These are phyloP conservation scores for Montipora sp. DNA, from an alignment of 64 coral and sea anemone species.

Conservation along the genomic window DNA sequence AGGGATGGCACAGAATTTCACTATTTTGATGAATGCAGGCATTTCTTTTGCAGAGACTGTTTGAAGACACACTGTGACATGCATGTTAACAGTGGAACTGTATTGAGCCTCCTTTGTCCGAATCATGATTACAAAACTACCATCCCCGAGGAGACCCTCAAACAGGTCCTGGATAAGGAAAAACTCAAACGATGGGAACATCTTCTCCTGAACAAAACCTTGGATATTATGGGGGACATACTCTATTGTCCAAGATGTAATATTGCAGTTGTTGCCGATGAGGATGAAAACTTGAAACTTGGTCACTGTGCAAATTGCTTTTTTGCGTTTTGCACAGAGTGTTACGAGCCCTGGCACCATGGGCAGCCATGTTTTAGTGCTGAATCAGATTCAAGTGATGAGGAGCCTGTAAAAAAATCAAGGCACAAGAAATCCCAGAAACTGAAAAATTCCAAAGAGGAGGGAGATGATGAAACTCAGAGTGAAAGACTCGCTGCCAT, in stretches of 20 bases:
- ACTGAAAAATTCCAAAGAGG: not conserved
- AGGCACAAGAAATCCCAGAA: constrained; percentile 38
- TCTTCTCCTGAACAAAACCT: constrained; percentile 67
- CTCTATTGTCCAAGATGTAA: constrained; percentile 94
- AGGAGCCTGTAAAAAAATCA: constrained; percentile 32
- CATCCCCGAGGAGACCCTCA: constrained; percentile 71
- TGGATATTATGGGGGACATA: constrained; percentile 93
- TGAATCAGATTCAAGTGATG: constrained; percentile 21
- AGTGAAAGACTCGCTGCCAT: not conserved
- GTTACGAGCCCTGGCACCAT: constrained; percentile 79
- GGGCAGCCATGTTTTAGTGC: constrained; percentile 61
- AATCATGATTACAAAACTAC: constrained; percentile 60
- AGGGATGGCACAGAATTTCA: constrained; percentile 79
- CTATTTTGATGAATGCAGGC: constrained; percentile 83
- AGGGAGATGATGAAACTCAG: not conserved
- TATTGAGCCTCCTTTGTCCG: constrained; percentile 78
- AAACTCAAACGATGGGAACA: constrained; percentile 82
- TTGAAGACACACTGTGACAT: constrained; percentile 79
- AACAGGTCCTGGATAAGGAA: constrained; percentile 72
- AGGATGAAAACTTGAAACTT: constrained; percentile 80
- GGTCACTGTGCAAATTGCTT: constrained; percentile 88
- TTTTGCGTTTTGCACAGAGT: constrained; percentile 92
- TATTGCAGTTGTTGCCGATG: constrained; percentile 78
- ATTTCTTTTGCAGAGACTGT: constrained; percentile 91
- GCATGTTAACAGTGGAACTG: constrained; percentile 80